Conservation (phyloP, 2,797 vertebrate genomes). For the Coregonus ussuriensis region DNA sequence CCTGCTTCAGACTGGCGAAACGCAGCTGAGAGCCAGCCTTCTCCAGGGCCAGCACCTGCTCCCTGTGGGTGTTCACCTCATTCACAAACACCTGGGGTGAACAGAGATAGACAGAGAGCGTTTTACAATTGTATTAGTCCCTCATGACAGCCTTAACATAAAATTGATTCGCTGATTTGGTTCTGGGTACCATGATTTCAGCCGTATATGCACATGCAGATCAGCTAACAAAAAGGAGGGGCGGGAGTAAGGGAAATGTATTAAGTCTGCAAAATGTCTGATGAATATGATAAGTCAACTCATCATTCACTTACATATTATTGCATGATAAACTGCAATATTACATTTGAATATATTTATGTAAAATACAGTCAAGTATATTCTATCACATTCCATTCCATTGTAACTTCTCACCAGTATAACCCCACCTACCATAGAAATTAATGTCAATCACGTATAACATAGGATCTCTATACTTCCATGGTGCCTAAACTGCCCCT, state of each 20-base stretch:
- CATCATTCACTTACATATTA: not conserved
- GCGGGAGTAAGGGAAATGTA: too few relatives aligned
- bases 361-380: not conserved
- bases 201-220: too few relatives aligned
- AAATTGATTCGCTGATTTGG: too few relatives aligned
- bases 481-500: conserved; percentile 3
- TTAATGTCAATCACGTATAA: not conserved
- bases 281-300: too few relatives aligned
- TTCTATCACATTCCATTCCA: not conserved
- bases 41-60: conserved; percentile 94
- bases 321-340: too few relatives aligned
- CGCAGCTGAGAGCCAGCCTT: conserved; percentile 95
- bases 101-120: not conserved
- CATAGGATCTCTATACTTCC: not conserved
- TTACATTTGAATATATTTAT: not conserved
- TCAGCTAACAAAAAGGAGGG: too few relatives aligned
- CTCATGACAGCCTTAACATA: too few relatives aligned
- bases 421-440: not conserved
- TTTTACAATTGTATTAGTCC: not conserved
- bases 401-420: not conserved
- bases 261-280: too few relatives aligned
- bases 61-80: conserved; percentile 94
- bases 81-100: conserved; percentile 90
- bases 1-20: conserved; percentile 97
- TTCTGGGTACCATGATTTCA: too few relatives aligned